A percentile compares a stretch with the other conserved stretches of the same genome.
Conservation (phyloP, 2,797 vertebrate species). For the Novumbra hubbsi region DNA sequence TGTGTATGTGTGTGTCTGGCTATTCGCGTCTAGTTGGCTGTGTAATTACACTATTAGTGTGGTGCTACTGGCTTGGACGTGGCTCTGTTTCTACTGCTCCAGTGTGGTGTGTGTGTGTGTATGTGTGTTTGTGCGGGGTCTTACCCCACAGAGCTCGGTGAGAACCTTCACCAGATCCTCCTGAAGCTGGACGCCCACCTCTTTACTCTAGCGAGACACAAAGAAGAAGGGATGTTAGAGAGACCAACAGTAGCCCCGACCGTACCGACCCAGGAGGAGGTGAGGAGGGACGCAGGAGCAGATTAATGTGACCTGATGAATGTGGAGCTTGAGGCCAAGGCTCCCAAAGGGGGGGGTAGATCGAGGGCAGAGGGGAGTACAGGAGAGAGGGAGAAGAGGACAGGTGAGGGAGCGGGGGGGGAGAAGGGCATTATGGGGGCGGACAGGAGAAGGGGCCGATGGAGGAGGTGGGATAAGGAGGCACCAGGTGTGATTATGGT, state of each 20-base stretch:
- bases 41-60: conserved; percentile 64
- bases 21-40: conserved; percentile 66
- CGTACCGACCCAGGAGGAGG: not conserved
- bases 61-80: conserved; percentile 56
- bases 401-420: not conserved
- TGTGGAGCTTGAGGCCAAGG: conserved; percentile 12
- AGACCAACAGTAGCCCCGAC: not conserved
- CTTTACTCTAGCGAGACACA: conserved; percentile 86
- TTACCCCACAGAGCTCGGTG: conserved; percentile 97
- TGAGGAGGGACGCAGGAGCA: no score
- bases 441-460: conserved; percentile 5
- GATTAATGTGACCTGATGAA: no score
- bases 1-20: conserved; percentile 51
- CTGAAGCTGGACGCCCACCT: conserved; percentile 94
- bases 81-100: conserved; percentile 7
- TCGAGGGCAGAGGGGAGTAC: not conserved
- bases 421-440: no score
- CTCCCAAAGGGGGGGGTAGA: conserved; percentile 7
- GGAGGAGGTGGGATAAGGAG: not conserved
- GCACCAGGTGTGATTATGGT: not conserved
- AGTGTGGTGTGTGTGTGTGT: conserved; percentile 8
- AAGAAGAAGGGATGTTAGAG: conserved; percentile 9
- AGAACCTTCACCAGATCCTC: conserved; percentile 98
- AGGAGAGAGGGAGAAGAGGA: conserved; percentile 8
- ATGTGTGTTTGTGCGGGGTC: conserved; percentile 22